Percentiles rank a stretch among this genome's conserved stretches.
Evolutionary conservation across 1,140 invertebrate genomes (phyloP).

Genomic region (Scylla paramamosain): DNA sequence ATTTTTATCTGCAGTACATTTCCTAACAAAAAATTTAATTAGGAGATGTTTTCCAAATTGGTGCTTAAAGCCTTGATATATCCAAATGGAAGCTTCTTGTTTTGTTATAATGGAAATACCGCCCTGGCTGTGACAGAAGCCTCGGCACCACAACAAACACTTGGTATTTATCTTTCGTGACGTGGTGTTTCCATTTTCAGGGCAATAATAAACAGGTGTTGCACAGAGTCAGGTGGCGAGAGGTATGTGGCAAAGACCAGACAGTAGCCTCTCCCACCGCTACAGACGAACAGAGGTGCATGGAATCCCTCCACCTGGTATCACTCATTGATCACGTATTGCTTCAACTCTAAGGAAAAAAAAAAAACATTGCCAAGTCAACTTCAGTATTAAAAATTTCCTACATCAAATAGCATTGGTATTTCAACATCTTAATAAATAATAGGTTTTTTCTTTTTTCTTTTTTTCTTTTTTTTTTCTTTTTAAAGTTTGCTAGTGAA

Average conservation of each 20-base stretch:
- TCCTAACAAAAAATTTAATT: not conserved
- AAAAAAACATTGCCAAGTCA: not conserved
- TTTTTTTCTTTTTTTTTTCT: not conserved
- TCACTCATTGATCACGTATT: not conserved
- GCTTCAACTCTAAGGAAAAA: not conserved
- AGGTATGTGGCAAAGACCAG: conserved; percentile 20
- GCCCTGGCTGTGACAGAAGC: not conserved
- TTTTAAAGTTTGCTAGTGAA: not conserved
- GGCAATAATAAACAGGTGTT: conserved; percentile 3
- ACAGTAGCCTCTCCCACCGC: conserved; percentile 7
- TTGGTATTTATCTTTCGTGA: not conserved
- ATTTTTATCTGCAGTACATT: not conserved
- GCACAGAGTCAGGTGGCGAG: conserved; percentile 2
- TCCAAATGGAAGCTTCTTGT: conserved; percentile 13
- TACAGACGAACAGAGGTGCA: conserved; percentile 11
- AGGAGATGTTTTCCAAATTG: not conserved
- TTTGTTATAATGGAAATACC: not conserved
- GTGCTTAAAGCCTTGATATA: not conserved
- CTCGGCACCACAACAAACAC: not conserved
- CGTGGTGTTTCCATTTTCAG: conserved; percentile 13
- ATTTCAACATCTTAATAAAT: not conserved
- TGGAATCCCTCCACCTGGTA: conserved; percentile 9
- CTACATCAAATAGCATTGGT: not conserved
- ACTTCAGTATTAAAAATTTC: not conserved
- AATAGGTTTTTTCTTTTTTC: not conserved